phyloP scores from a whole-genome alignment of 1,140 invertebrate species.

The Globodera rostochiensis region DNA sequence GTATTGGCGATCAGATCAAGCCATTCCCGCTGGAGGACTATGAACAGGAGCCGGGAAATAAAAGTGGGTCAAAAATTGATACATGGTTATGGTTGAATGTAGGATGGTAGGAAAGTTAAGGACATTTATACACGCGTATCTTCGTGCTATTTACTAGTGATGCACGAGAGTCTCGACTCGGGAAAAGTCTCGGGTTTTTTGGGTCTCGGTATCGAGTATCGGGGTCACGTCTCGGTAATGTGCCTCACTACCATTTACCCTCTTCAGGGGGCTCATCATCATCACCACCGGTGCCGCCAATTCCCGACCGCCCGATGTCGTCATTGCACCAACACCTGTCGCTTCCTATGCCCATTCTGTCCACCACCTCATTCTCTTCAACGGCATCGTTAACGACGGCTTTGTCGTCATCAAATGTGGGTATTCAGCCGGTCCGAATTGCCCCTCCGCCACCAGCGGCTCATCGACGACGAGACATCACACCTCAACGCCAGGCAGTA shows the following conservation, averaged over 20 bases:
- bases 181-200: no score
- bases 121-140: no score
- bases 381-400: neutral
- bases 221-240: no score
- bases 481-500: neutral
- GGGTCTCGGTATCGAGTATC: no score
- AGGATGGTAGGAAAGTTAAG: no score
- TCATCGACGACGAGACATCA: constrained; percentile 15
- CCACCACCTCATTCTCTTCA: no score
- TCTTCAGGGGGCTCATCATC: neutral
- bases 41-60: neutral
- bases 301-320: neutral
- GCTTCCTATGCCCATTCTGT: neutral
- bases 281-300: constrained; percentile 14
- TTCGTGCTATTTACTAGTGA: no score
- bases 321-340: neutral
- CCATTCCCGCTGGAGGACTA: neutral
- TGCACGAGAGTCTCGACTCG: no score
- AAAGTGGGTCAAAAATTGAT: neutral
- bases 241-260: no score
- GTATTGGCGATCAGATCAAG: neutral
- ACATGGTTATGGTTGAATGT: no score
- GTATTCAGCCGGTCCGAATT: constrained; percentile 23
- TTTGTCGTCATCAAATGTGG: neutral
- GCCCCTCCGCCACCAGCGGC: constrained; percentile 28